Evolutionary conservation across 1,140 invertebrate species (phyloP).

Genomic region (Hyles vespertilio): DNA sequence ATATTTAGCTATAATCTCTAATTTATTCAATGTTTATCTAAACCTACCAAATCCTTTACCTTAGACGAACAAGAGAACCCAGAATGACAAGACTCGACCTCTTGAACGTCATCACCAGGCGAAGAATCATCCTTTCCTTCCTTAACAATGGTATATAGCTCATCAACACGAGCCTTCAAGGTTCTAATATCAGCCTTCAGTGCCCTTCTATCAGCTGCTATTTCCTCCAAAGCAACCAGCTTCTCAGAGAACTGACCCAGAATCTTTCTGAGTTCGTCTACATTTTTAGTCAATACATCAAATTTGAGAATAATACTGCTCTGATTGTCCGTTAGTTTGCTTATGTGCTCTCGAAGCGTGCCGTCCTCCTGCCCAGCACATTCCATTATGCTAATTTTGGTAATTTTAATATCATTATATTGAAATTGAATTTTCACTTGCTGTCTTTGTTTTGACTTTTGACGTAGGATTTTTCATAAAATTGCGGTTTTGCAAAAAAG

Average conservation of each 20-base stretch:
- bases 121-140: conserved; percentile 53
- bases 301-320: conserved; percentile 45
- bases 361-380: too few relatives aligned
- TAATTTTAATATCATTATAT: conserved; percentile 27
- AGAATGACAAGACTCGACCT: conserved; percentile 56
- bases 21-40: too few relatives aligned
- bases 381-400: too few relatives aligned
- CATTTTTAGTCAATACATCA: conserved; percentile 42
- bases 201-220: conserved; percentile 31
- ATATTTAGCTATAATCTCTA: too few relatives aligned
- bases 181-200: conserved; percentile 41
- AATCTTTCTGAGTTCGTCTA: conserved; percentile 45
- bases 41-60: conserved; percentile 28
- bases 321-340: conserved; percentile 45
- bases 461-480: too few relatives aligned
- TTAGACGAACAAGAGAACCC: conserved; percentile 58
- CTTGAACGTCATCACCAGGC: conserved; percentile 40
- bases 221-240: conserved; percentile 37
- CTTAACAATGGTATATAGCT: conserved; percentile 50
- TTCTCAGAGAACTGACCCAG: conserved; percentile 42
- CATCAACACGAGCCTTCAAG: conserved; percentile 50
- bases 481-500: too few relatives aligned
- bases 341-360: conserved; percentile 39
- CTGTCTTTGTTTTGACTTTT: too few relatives aligned
- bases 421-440: conserved; percentile 14